Evolutionary conservation across 1,140 invertebrate species (phyloP), one percentile per base, ranked within the genome.

Genomic region (Mycetomoellerius zeteki): DNA sequence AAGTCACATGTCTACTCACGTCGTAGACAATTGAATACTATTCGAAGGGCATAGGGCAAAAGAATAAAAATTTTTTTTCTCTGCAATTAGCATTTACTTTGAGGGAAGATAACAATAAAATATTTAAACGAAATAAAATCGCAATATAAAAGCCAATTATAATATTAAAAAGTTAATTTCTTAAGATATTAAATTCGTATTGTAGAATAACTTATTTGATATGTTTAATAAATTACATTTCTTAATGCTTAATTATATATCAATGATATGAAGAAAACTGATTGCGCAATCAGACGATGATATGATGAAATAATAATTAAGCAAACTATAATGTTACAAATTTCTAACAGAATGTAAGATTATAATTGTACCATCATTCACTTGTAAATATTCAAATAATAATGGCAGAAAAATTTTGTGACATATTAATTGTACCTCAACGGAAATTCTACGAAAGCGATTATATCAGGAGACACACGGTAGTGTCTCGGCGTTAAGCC

Each of bases 151-250:
- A 73, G 24, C 24, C 27, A 72, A 47, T 82, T 81, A 69, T 56
- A 50, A 43, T 43, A 37, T 21, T 27, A 82, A 72, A 47, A 30
- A 62, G 33, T 73, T 60, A 37, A 82, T 69, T 14, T 37, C 21
- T 81, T 81, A 81, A 71, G 16, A 81, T 54, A 81, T 81, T 43
- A 71, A 81, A 81, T 71, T 81, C 19, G 54, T 37, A 10, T 14
- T 65, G 33, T 37, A 56, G 10, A 81, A n/a, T 58, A 71, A 81
- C 50, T 37, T 71, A 62, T 50, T 52, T 81, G 30, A 81, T 81
- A 81, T 81, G 77, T 81, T 71, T 58, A 71, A 81, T 81, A 81
- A 81, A 71, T 81, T 71, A 81, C 47, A 6, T 65, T 52, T 67
- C n/a, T 81, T 71, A 27, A 54, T 54, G 7, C 21, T 71, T 81